Base-by-base conservation (phyloP, 2,888 invertebrate species). In the Erynnis tages region DNA sequence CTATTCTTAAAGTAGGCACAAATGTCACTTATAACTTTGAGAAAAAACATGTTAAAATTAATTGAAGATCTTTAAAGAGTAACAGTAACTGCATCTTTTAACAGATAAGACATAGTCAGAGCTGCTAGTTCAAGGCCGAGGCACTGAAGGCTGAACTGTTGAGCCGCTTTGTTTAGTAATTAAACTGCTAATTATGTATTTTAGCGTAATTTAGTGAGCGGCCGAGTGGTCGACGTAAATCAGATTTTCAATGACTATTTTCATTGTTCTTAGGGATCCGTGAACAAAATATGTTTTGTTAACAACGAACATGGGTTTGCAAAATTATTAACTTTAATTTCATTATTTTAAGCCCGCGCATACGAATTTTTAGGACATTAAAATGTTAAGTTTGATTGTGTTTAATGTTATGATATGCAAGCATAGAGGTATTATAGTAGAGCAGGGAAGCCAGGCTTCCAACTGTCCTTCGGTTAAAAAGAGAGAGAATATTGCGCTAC, bases 151-250 rank as follows among this genome's bases (percentile, higher is more conserved):
- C 48, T 21, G 35, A 16, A 21, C 23, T 37, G 29, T 47, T 13
- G 29, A 37, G 21, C 25, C 27, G 43, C 50, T 50, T 50, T 50
- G 50, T 50, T 19, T 21, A 34, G 43, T 50, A 50, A 50, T 50
- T 50, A 50, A 43, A 50, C 43, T n/a, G 50, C 35, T 50, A 50
- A 50, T 50, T 50, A 50, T 43, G 50, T 50, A 50, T 50, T 43
- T 50, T 50, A 50, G 35, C 50, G 50, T 37, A 52, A 52, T 44
- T 52, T 44, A 44, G 43, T 44, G 50, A 44, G 35, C 50, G 48
- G 43, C 43, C 35, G 50, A 52, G 37, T 44, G 41, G 43, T 4
- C 43, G 14, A 43, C 29, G 43, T 35, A 41, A 25, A 50, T 50
- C 43, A 35, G 43, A 35, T 43, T 23, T 29, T 43, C 50, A 50